These are phyloP conservation scores for Neuroscelio doddi DNA, from an alignment of 2,888 invertebrate species.

Conservation along the genomic window DNA sequence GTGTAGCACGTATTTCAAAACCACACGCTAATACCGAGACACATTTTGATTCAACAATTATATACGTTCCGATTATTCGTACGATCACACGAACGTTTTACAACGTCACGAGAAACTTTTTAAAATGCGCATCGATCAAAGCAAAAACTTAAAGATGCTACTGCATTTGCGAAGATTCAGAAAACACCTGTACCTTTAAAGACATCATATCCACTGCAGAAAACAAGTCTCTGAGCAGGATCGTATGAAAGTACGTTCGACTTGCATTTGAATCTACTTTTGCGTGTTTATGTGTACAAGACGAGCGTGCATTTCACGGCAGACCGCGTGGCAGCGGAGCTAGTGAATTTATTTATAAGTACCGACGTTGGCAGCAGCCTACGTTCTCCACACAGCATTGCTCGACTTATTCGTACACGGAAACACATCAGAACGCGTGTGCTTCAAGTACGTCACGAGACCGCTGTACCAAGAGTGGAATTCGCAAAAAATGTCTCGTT, in stretches of 20 bases:
- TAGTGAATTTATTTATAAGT: constrained; percentile 67
- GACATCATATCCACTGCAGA: constrained; percentile 16
- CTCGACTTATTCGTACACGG: constrained; percentile 18
- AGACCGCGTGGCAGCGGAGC: constrained; percentile 70
- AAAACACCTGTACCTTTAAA: constrained; percentile 28
- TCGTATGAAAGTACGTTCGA: constrained; percentile 11
- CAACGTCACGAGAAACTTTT: no score
- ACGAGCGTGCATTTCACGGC: constrained; percentile 57
- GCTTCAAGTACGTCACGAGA: constrained; percentile 8
- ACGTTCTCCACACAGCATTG: constrained; percentile 26
- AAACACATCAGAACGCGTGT: constrained; percentile 20
- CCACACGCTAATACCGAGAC: no score
- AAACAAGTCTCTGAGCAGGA: constrained; percentile 18
- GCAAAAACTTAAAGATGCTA: not conserved
- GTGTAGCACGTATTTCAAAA: no score
- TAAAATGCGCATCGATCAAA: not conserved
- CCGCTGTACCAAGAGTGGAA: constrained; percentile 14
- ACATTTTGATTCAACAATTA: no score
- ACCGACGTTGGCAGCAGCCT: constrained; percentile 34
- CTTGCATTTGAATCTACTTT: constrained; percentile 28
- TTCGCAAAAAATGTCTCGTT: constrained; percentile 30
- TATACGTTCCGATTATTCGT: no score
- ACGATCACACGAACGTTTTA: no score
- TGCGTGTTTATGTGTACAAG: constrained; percentile 33
- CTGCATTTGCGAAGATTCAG: constrained; percentile 1